These are phyloP conservation scores for Apodemus agrarius DNA, from an alignment of 2,797 vertebrate species.

Conservation along the genomic window DNA sequence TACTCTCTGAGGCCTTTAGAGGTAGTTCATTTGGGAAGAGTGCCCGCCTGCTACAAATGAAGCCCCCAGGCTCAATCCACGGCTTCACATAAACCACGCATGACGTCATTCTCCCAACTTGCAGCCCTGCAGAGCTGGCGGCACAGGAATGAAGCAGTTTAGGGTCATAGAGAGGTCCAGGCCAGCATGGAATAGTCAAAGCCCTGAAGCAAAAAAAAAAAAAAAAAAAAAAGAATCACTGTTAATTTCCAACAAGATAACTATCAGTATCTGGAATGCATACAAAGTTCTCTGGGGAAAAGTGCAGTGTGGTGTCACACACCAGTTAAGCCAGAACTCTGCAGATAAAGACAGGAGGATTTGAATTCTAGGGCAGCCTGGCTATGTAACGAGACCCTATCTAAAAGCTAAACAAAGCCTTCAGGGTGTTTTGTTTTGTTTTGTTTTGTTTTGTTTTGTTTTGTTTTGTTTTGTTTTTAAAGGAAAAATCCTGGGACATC, in stretches of 20 bases:
- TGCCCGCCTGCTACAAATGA: not conserved
- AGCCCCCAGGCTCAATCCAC: too few relatives aligned
- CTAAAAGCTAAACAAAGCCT: not conserved
- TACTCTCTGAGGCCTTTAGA: not conserved
- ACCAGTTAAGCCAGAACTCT: not conserved
- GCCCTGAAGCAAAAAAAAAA: not conserved
- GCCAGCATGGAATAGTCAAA: not conserved
- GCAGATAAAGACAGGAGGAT: not conserved
- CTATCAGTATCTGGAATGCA: not conserved
- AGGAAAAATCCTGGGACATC: not conserved
- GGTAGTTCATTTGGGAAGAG: not conserved
- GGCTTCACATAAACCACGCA: not conserved
- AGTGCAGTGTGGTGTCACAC: not conserved
- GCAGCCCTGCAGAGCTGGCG: not conserved
- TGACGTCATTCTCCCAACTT: not conserved
- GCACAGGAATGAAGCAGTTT: not conserved
- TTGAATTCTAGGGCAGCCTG: not conserved
- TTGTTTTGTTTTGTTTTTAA: not conserved
- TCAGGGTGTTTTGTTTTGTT: not conserved
- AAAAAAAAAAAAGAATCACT: not conserved
- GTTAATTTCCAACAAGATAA: not conserved
- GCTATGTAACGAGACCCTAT: not conserved
- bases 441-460: not conserved
- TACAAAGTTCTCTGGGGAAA: not conserved
- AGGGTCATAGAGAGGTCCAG: not conserved